Base-by-base conservation (phyloP, 2,113 vertebrate species). In the Steatornis caripensis region DNA sequence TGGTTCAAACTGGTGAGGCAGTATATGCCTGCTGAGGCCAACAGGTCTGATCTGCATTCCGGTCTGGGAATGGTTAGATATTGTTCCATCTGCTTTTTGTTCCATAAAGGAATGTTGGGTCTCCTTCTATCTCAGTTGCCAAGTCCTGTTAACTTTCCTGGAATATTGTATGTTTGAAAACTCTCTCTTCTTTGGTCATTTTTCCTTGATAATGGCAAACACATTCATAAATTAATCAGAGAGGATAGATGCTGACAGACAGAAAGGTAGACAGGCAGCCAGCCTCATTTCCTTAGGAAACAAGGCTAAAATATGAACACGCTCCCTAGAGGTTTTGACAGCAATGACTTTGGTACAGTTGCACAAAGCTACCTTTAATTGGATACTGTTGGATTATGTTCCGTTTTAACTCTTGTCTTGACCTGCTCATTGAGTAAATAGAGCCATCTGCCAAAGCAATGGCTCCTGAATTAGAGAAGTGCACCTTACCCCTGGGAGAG, bases 361-460 rank as follows among this genome's bases (percentile, higher is more conserved):
- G 84, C 77, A 82, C 87, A 87, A 81, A 95, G 29, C 74, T 95
- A 82, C 84, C 69, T 93, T 97, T 97, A 90, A 97, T 91, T 95
- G 94, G 88, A 93, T 96, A 61, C 74, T 95, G 72, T 76, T 97
- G 95, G 94, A 95, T 97, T 89, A 87, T 72, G 81, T 89, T 95
- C 95, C 89, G 26, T 92, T 95, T 94, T 93, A 87, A 65, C 86
- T 93, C 84, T 78, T 72, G 77, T 92, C 77, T 89, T 92, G 96
- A 96, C 96, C 95, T 93, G 92, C 77, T 95, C 94, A 22, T 79
- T 91, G 95, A 91, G 87, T 76, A 97, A 95, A 95, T 92, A 96
- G 72, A 97, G 93, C 65, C 96, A 92, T 95, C 91, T 97, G 92
- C 96, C 96, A 95, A 92, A 94, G 93, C 92, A 91, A 92, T 55